Evolutionary conservation across 2,113 vertebrate genomes (phyloP), one percentile per base, ranked within the genome.

Genomic region (Crotalus helleri): DNA sequence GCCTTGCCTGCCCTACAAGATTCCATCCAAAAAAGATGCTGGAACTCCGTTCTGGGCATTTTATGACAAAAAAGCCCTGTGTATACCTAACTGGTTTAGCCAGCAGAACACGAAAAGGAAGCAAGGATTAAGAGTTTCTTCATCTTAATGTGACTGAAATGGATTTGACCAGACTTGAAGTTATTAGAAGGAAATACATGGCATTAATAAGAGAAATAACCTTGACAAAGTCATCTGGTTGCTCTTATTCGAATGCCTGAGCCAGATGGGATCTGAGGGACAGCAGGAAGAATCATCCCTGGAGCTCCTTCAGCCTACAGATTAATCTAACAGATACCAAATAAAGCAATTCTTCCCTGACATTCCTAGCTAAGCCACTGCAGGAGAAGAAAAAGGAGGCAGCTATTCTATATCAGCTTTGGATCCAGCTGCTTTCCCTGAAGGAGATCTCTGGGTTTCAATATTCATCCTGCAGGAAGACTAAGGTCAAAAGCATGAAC

Each of bases 371-470:
- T 93, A 23, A 90, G 55, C n/a, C 57, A 69, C 5, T 33, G n/a
- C 21, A 39, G n/a, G 44, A 61, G 10, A n/a, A 74, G n/a, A 57
- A 93, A 24, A 54, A 49, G 29, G 3, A 2, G 23, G 9, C 12
- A 88, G 39, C 19, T 90, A 13, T 93, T 86, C 69, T 93, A 12
- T 53, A 85, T 86, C 26, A 93, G n/a, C 46, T 90, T 23, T 86
- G 6, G 53, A 90, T 59, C 61, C 93, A 89, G 61, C 86, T 91
- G 90, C 93, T 91, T 91, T 91, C 44, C 64, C 54, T 5, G 9
- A 87, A 93, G 90, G 93, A 29, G 58, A 39, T 88, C 46, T 81
- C 26, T 59, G 90, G 59, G 15, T 89, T 90, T 87, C 49, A n/a
- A 55, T 17, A 29, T 85, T 8, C 23, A 85, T 89, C 29, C 54